Evolutionary conservation across 1,140 invertebrate species (phyloP), one percentile per base, ranked within the genome.

Genomic region (Drosophila melanogaster): DNA sequence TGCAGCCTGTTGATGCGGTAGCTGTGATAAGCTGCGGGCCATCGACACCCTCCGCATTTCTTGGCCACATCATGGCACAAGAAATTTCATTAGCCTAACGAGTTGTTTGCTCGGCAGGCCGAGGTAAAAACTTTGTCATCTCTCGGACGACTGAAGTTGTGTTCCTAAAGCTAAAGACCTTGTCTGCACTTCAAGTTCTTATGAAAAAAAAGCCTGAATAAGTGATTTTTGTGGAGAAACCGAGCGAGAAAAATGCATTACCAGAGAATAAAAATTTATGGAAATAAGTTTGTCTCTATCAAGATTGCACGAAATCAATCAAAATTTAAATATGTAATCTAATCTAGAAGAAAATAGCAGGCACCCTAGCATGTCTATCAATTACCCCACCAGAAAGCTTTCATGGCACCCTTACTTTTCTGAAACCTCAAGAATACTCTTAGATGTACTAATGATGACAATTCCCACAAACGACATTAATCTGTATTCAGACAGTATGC

Each of bases 51-150:
- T 37, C 49, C 64, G 38, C 47, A 38, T 17, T 26, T 14, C 41
- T 38, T 40, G 22, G 33, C 35, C 38, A 65, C 15, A 37, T 46
- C 51, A 57, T 15, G 41, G 53, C 51, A 65, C 59, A 46, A 74
- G 73, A 86, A 86, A 86, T 86, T 86, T 87, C 81, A 86, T 86
- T 87, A 86, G 79, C 70, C 61, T 86, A 86, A 86, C 81, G 81
- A 87, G 78, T 87, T 86, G 79, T 86, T 86, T 86, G 79, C 83
- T 66, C 24, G 17, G 40, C 58, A 85, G 58, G 66, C 78, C 73
- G 71, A 73, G 44, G 65, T 51, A 47, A 59, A 55, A 74, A 85
- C 57, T 78, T 78, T 70, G 62, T 78, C 83, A 78, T 71, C 71
- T 77, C 41, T 44, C 24, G 33, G 35, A 44, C 37, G 38, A 67